Percentiles rank a stretch among this genome's conserved stretches.
Evolutionary conservation across 2,113 vertebrate genomes (phyloP).

Genomic region (Labeo rohita): DNA sequence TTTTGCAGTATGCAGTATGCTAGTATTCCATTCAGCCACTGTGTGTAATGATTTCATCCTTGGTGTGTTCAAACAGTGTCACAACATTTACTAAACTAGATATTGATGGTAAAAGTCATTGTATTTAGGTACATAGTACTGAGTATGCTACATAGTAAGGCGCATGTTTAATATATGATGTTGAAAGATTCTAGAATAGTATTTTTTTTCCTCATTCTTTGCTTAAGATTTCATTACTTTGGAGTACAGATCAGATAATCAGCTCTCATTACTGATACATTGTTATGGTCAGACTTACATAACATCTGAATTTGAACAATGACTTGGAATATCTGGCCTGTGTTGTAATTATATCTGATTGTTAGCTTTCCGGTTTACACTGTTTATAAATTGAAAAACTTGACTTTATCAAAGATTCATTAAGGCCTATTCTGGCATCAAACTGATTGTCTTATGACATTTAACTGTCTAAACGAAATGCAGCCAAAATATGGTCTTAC

Average conservation of each 20-base stretch:
- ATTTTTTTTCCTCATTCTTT: neutral
- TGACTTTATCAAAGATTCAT: neutral
- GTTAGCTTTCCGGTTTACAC: neutral
- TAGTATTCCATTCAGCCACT: neutral
- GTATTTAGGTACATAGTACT: conserved; percentile 39
- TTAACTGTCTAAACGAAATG: neutral
- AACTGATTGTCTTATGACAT: conserved; percentile 13
- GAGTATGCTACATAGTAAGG: conserved; percentile 16
- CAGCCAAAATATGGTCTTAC: neutral
- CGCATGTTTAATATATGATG: conserved; percentile 4
- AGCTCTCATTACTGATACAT: neutral
- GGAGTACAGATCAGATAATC: neutral
- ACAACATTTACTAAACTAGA: conserved; percentile 21
- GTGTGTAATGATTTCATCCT: neutral
- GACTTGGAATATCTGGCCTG: neutral
- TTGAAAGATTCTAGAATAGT: neutral
- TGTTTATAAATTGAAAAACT: neutral
- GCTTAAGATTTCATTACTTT: neutral
- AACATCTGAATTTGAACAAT: neutral
- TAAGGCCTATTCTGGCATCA: conserved; percentile 29
- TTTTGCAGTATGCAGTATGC: neutral
- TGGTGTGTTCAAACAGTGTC: conserved; percentile 4
- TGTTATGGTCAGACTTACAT: neutral
- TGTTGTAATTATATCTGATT: conserved; percentile 5
- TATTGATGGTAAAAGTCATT: neutral